These are phyloP conservation scores for Clytia hemisphaerica DNA, from an alignment of 30 jellyfish, hydroid and myxozoan genomes.

Conservation along the genomic window DNA sequence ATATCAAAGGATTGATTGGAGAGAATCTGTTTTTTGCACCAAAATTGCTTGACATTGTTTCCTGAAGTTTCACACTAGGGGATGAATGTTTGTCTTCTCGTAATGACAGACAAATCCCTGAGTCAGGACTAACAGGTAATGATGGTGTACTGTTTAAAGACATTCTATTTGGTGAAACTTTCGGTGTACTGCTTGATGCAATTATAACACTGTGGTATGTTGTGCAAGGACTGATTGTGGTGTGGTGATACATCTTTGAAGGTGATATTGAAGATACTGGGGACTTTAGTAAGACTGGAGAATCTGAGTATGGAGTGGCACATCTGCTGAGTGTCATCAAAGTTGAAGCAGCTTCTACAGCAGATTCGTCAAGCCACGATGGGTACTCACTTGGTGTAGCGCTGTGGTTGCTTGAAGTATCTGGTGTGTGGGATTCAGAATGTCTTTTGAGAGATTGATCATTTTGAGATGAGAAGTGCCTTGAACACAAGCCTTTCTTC, in stretches of 20 bases:
- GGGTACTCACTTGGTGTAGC: constrained; percentile 34
- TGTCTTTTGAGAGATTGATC: constrained; percentile 31
- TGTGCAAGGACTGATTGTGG: constrained; percentile 48
- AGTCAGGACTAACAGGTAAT: constrained; percentile 73
- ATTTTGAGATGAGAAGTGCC: constrained; percentile 69
- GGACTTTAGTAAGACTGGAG: constrained; percentile 76
- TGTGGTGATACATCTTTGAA: constrained; percentile 12
- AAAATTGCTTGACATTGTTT: neutral
- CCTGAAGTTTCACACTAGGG: neutral
- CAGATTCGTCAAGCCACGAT: constrained; percentile 62
- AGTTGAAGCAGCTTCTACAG: constrained; percentile 89
- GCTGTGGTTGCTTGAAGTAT: constrained; percentile 15
- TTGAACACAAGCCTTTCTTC: constrained; percentile 87
- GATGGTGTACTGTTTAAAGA: constrained; percentile 47
- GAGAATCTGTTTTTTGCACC: constrained; percentile 30
- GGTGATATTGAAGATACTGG: constrained; percentile 78
- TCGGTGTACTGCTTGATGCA: constrained; percentile 85
- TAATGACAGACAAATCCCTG: constrained; percentile 63
- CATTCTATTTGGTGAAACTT: constrained; percentile 41
- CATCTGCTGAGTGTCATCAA: constrained; percentile 80
- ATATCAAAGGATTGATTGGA: constrained; percentile 19
- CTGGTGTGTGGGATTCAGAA: constrained; percentile 58
- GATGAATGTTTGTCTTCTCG: constrained; percentile 27
- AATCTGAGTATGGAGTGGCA: constrained; percentile 84
- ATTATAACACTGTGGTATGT: constrained; percentile 11